Evolutionary conservation across 2,113 vertebrate species (phyloP), one percentile per base, ranked within the genome.

Genomic region (Anoplopoma fimbria): DNA sequence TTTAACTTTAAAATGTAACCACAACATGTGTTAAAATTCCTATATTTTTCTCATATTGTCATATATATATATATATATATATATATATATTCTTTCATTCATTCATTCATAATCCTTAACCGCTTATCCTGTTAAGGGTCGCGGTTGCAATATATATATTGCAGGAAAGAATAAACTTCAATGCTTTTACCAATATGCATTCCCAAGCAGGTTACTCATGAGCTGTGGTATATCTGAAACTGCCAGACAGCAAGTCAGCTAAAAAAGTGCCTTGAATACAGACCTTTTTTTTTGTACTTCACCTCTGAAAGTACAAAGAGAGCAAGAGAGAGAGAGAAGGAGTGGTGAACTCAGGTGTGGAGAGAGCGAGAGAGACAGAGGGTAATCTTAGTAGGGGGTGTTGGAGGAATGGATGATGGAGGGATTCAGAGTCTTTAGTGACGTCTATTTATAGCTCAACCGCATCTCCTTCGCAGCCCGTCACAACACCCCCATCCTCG

Each of bases 371-470:
- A n/a, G n/a, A n/a, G n/a, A n/a, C n/a, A n/a, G 51, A 74, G 69
- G 75, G 42, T 42, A 19, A 31, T 40, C 61, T 81, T 38, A 69
- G 71, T 19, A 3, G 81, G 38, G 74, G 42, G 29, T 17, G 49
- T 4, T 51, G 31, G 31, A 65, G 42, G 34, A 38, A 40, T 19
- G 33, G 63, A 60, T 74, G 74, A 79, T 73, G 68, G 31, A 45
- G 33, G 14, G 25, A 82, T 75, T 84, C 72, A 76, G 63, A 17
- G 69, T 80, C 70, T 88, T 83, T 27, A 81, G 47, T 49, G 42
- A 19, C 0, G 42, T 92, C 86, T 94, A 94, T 93, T 92, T 90
- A 82, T 93, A 90, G 85, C 90, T 80, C 55, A 34, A 49, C 63
- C 6, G 23, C 69, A 81, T 77, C 78, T 79, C 60, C 42, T 69